phyloP scores from a whole-genome alignment of 2,888 invertebrate genomes.

The Mactromeris polynyma region DNA sequence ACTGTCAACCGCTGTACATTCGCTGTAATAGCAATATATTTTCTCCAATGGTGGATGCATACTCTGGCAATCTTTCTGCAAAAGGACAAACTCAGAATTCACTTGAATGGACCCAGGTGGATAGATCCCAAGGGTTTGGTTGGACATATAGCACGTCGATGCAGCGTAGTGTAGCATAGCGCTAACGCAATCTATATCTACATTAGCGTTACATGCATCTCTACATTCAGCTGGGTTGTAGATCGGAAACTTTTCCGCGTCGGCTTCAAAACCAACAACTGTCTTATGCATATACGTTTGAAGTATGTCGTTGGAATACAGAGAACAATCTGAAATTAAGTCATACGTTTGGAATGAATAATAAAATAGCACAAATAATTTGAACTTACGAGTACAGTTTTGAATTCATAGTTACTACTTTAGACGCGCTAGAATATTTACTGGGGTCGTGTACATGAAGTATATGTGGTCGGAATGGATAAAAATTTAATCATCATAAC shows the following conservation, averaged over 20 bases:
- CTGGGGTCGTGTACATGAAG: too few relatives aligned
- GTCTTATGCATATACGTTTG: neutral
- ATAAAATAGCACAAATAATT: too few relatives aligned
- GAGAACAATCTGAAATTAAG: neutral
- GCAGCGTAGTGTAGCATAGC: neutral
- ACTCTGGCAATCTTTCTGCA: neutral
- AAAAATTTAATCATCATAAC: too few relatives aligned
- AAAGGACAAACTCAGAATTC: neutral
- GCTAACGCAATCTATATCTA: neutral
- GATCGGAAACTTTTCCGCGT: neutral
- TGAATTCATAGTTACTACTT: too few relatives aligned
- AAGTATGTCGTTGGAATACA: neutral
- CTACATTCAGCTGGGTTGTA: neutral
- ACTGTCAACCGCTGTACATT: neutral
- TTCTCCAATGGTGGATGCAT: neutral
- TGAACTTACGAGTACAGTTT: too few relatives aligned
- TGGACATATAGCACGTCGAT: neutral
- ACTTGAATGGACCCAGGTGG: neutral
- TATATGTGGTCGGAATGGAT: too few relatives aligned
- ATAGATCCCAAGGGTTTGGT: neutral
- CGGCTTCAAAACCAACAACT: neutral
- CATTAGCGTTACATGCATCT: neutral
- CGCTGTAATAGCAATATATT: neutral
- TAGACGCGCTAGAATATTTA: too few relatives aligned
- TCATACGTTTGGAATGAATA: too few relatives aligned